Base-by-base conservation (phyloP, 35 echinoderm and acorn worm genomes). In the Heliocidaris erythrogramma region DNA sequence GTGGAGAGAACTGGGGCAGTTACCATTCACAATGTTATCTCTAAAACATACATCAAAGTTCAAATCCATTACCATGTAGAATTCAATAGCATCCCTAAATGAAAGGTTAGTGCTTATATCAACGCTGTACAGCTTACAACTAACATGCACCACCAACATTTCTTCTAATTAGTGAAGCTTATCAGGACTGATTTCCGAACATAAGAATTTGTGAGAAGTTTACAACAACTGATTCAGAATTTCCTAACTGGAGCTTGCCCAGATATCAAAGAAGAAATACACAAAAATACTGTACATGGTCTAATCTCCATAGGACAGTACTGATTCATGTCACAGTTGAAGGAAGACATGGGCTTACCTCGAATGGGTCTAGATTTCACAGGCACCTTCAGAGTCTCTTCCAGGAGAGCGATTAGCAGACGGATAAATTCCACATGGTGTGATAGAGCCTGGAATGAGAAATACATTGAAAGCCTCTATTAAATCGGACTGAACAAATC, bases 381-480 rank as follows among this genome's bases (percentile, higher is more conserved):
- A 7, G 93, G 93, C 47, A 94, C 27, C 59, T 96, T 95, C 24
- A 97, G 60, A 30, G 95, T 92, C 31, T 97, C 97, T 92, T 97
- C 95, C 27, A 97, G 87, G 14, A 97, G 86, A 27, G 96, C 94
- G 2, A 97, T 86, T 6, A 97, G 61, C 30, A 97, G 97, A 16
- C 94, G 96, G 56, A 97, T 92, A 61, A 97, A 97, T 29, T 97
- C 97, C 94, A 94, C 90, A 48, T 95, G 96, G 85, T 90, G 96
- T 31, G 96, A 93, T 14, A 97, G 59, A 9, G 97, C 97, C 97
- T 97, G 94, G 5, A 94, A 78, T 78, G 65, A 78, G 65, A 78
- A 78, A 78, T 78, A 7, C 65, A 78, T 5, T 27, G 18, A 78
- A 78, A n/a, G 7, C 65, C n/a, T 78, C 59, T 60, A 42, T 56